Conservation (phyloP, 1,140 invertebrate species). For the Plodia interpunctella region DNA sequence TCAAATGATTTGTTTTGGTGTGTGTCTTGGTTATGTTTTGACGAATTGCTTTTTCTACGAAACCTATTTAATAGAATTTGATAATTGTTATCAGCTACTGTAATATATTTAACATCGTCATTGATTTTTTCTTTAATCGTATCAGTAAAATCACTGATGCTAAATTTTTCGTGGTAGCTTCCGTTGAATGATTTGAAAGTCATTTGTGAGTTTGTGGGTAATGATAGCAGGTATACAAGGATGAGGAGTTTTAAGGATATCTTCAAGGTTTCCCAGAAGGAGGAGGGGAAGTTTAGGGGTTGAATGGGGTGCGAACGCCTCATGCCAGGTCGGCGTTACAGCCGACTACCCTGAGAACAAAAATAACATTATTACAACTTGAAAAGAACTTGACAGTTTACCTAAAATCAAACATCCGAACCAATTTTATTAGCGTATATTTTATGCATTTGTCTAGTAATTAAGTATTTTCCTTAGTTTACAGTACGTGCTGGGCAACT, state of each 20-base stretch:
- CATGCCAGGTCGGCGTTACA: slow-evolving; percentile 63
- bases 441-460: no score
- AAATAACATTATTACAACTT: slow-evolving; percentile 11
- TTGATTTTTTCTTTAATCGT: not conserved
- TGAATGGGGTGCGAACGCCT: slow-evolving; percentile 38
- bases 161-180: not conserved
- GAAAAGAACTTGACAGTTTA: no score
- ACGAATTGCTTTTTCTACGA: slow-evolving; percentile 43
- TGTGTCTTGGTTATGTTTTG: not conserved
- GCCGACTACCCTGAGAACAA: slow-evolving; percentile 55
- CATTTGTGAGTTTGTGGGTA: slow-evolving; percentile 50
- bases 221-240: slow-evolving; percentile 34
- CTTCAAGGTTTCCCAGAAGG: slow-evolving; percentile 47
- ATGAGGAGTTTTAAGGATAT: slow-evolving; percentile 32
- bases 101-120: slow-evolving; percentile 5
- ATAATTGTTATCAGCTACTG: slow-evolving; percentile 36
- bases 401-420: no score
- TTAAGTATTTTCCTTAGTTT: no score
- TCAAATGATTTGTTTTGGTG: not conserved
- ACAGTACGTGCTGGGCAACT: no score
- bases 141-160: no score
- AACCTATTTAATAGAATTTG: slow-evolving; percentile 46
- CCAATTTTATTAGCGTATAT: no score
- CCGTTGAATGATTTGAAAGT: slow-evolving; percentile 6
- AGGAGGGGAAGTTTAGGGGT: slow-evolving; percentile 43